Percentiles rank a stretch among this genome's conserved stretches.
Evolutionary conservation across 1,140 invertebrate species (phyloP).

Genomic region (Sarcophaga peregrina): DNA sequence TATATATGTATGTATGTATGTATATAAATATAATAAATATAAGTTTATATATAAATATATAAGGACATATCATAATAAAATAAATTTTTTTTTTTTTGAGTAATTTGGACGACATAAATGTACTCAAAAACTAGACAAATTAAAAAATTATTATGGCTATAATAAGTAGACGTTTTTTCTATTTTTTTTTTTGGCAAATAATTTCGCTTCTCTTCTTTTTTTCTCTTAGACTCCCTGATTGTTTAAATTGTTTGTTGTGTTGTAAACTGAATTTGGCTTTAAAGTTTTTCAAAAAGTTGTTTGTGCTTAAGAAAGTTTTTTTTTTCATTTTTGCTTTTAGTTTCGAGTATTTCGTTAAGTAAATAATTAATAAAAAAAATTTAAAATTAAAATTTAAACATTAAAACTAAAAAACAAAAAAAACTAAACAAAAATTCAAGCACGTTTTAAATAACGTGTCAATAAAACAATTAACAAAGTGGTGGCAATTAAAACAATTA

Average conservation of each 20-base stretch:
- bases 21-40: neutral
- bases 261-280: neutral
- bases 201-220: no score
- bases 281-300: neutral
- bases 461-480: conserved; percentile 40
- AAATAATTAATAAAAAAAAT: no score
- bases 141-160: neutral
- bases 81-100: no score
- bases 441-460: conserved; percentile 43
- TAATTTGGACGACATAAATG: neutral
- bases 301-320: neutral
- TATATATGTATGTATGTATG: neutral
- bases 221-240: no score
- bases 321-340: conserved; percentile 27
- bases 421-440: conserved; percentile 18
- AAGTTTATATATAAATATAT: neutral
- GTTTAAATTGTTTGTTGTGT: neutral
- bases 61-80: no score
- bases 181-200: no score
- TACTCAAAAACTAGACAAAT: neutral
- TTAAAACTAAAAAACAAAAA: neutral
- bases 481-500: conserved; percentile 31
- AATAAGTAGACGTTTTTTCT: no score
- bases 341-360: conserved; percentile 5
- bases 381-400: neutral